Percentiles rank a stretch among this genome's conserved stretches.
Evolutionary conservation across 2,888 invertebrate genomes (phyloP).

Genomic region (Tipula unca): DNA sequence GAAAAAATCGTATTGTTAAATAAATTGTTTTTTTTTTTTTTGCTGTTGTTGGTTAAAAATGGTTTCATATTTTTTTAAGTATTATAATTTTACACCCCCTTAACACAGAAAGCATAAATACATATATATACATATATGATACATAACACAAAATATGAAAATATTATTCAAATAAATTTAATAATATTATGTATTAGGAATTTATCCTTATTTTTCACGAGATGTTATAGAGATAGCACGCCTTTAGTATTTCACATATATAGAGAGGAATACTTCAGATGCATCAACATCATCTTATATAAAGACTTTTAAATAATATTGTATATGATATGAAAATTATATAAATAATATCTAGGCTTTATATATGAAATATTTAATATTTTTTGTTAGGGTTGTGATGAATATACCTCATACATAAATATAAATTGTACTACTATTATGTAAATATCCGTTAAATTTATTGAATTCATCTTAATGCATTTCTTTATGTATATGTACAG

Average conservation of each 20-base stretch:
- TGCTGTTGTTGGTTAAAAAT: not conserved
- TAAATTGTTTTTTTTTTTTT: not conserved
- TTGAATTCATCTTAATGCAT: not conserved
- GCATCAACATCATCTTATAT: not conserved
- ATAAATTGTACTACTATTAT: not conserved
- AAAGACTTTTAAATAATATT: not conserved
- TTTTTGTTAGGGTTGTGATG: not conserved
- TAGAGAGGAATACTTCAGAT: not conserved
- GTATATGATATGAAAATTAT: not conserved
- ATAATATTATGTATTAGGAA: not conserved
- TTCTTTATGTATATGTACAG: not conserved
- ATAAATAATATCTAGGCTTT: not conserved
- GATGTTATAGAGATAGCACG: not conserved
- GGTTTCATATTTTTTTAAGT: constrained; percentile 2
- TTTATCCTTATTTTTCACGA: not conserved
- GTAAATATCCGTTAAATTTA: not conserved
- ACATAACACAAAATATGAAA: not conserved
- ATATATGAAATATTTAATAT: not conserved
- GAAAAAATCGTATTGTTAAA: not conserved
- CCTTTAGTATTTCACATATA: not conserved
- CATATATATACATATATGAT: not conserved
- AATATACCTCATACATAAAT: not conserved
- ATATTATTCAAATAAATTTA: constrained; percentile 14
- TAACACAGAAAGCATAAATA: not conserved
- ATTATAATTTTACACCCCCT: constrained; percentile 14